Percentiles rank a stretch among this genome's conserved stretches.
phyloP scores from a whole-genome alignment of 2,888 invertebrate genomes.

The Rapana venosa region DNA sequence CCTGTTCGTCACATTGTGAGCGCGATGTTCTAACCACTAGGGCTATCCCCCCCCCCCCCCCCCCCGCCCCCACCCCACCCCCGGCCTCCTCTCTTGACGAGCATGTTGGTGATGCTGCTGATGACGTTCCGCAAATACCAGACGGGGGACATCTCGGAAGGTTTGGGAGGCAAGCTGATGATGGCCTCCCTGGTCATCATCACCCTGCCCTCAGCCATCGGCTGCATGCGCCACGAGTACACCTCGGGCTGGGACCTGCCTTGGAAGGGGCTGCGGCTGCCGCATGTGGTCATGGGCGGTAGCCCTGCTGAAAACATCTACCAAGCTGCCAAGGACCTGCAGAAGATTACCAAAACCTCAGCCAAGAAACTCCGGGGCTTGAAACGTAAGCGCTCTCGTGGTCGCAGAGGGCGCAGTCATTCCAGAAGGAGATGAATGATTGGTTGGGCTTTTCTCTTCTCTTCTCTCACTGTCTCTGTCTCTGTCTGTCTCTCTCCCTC shows the following conservation, averaged over 20 bases:
- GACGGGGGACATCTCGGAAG: conserved; percentile 3
- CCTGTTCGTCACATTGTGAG: no score
- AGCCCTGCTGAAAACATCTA: neutral
- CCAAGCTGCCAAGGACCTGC: neutral
- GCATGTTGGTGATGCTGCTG: conserved; percentile 13
- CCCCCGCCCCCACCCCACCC: no score
- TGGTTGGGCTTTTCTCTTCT: no score
- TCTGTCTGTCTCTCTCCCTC: neutral
- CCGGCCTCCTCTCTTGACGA: neutral
- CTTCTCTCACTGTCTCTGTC: neutral
- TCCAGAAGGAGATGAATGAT: neutral
- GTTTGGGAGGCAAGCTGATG: neutral
- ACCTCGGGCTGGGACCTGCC: conserved; percentile 24
- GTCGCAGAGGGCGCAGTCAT: neutral
- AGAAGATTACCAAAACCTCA: neutral
- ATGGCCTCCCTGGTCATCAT: neutral
- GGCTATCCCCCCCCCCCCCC: no score
- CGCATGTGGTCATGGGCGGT: neutral
- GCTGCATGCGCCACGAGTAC: conserved; percentile 25
- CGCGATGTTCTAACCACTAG: no score
- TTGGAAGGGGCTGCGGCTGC: conserved; percentile 18
- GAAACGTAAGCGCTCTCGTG: neutral
- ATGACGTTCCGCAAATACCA: conserved; percentile 9
- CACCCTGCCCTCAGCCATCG: neutral
- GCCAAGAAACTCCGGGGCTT: neutral